phyloP scores from a whole-genome alignment of 2,113 vertebrate genomes.

The Machaerirhynchus nigripectus region DNA sequence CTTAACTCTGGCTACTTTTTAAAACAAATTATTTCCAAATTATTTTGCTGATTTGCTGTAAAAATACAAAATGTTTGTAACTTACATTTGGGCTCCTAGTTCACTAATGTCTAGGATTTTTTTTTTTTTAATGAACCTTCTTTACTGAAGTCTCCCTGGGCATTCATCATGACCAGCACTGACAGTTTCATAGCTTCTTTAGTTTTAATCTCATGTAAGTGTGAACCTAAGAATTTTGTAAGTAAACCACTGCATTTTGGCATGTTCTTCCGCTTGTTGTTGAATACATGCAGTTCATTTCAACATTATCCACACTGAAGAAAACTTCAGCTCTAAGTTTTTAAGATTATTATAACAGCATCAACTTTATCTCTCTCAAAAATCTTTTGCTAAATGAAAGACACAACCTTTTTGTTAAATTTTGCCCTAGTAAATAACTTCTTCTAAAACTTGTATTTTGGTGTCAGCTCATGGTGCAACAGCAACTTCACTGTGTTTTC shows the following conservation, averaged over 20 bases:
- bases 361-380: not conserved
- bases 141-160: not conserved
- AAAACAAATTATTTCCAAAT: not conserved
- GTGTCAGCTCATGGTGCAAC: not conserved
- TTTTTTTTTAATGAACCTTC: not conserved
- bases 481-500: not conserved
- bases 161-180: not conserved
- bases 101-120: not conserved
- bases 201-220: not conserved
- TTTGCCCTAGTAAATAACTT: not conserved
- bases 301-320: slow-evolving; percentile 28
- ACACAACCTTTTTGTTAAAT: not conserved
- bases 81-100: not conserved
- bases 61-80: not conserved
- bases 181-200: not conserved
- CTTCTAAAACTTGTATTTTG: not conserved
- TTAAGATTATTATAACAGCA: not conserved
- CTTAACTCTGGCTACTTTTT: not conserved
- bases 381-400: not conserved
- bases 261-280: not conserved
- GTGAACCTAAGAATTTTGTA: slow-evolving; percentile 6
- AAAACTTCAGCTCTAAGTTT: not conserved
- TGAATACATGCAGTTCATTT: not conserved
- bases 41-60: not conserved
- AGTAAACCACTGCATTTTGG: slow-evolving; percentile 21